Evolutionary conservation across 2,113 vertebrate species (phyloP).

Genomic region (human): GRCh38 chr6:37573001-37573500

Average conservation of each 20-base stretch:
- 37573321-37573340: too few relatives aligned
- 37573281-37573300: too few relatives aligned
- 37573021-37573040: background rate
- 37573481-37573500: background rate
- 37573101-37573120: background rate
- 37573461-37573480: background rate
- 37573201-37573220: too few relatives aligned
- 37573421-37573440: background rate
- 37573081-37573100: background rate
- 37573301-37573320: too few relatives aligned
- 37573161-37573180: too few relatives aligned
- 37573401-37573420: background rate
- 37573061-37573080: background rate
- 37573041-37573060: background rate
- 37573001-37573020: background rate
- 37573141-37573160: background rate
- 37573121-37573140: background rate
- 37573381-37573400: background rate
- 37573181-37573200: too few relatives aligned
- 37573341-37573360: background rate
- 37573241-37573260: too few relatives aligned
- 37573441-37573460: background rate
- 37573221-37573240: too few relatives aligned
- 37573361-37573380: conserved; percentile 19
- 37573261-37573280: too few relatives aligned